Evolutionary conservation across 2,113 vertebrate genomes (phyloP).

Genomic region (Orthonyx spaldingii): DNA sequence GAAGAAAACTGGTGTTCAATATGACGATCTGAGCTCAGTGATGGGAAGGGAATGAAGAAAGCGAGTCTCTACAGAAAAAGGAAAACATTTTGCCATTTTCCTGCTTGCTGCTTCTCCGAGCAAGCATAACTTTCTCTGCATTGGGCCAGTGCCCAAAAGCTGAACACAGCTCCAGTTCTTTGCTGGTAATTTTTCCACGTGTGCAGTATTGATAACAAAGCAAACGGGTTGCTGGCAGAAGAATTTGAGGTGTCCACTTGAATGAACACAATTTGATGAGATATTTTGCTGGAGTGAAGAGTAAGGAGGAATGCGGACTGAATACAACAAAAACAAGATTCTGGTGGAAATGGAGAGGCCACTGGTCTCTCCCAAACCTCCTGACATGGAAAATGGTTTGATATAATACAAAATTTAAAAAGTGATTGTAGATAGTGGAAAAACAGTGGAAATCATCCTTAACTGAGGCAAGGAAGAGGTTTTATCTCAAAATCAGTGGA

Average conservation of each 20-base stretch:
- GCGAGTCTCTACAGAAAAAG: background rate
- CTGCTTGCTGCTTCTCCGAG: background rate
- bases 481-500: background rate
- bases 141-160: background rate
- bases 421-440: background rate
- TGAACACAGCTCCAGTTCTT: background rate
- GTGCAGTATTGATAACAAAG: background rate
- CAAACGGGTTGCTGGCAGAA: background rate
- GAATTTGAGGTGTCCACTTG: background rate
- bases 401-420: background rate
- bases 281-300: background rate
- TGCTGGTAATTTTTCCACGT: background rate
- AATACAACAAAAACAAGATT: background rate
- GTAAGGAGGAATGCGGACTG: background rate
- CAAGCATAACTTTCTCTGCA: fast-evolving
- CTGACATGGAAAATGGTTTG: background rate
- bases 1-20: fast-evolving
- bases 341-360: background rate
- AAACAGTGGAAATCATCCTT: background rate
- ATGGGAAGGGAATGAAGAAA: background rate
- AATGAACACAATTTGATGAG: background rate
- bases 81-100: background rate
- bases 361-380: background rate
- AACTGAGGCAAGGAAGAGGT: fast-evolving
- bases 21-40: background rate